Evolutionary conservation across 2,888 invertebrate genomes (phyloP).

Genomic region (Fragum fragum): DNA sequence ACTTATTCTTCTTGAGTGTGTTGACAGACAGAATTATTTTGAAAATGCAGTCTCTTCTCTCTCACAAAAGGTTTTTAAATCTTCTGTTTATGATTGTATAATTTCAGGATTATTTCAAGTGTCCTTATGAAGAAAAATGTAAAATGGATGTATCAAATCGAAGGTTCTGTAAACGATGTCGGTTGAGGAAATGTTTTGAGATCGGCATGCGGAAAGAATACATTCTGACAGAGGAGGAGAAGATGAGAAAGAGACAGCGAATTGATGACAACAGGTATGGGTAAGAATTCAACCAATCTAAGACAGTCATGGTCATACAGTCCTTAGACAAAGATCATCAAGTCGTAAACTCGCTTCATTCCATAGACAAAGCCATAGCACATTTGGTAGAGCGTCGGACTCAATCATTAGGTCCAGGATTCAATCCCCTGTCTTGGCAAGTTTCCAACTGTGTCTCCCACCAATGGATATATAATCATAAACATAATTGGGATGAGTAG

Average conservation of each 20-base stretch:
- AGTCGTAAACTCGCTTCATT: no score
- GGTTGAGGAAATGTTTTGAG: slow-evolving; percentile 96
- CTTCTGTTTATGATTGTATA: slow-evolving; percentile 5
- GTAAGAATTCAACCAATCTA: slow-evolving; percentile 39
- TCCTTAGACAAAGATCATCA: not conserved
- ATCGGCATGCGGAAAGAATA: slow-evolving; percentile 99
- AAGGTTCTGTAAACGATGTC: slow-evolving; percentile 98
- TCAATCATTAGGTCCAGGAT: no score
- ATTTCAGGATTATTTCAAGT: slow-evolving; percentile 91
- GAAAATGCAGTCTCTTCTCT: no score
- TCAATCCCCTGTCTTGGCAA: no score
- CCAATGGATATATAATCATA: no score
- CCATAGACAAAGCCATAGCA: no score
- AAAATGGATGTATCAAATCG: slow-evolving; percentile 97
- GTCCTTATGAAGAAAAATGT: slow-evolving; percentile 97
- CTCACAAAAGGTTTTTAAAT: no score
- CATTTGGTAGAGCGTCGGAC: no score
- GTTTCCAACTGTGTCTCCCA: no score
- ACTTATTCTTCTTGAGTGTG: no score
- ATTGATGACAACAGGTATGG: slow-evolving; percentile 94
- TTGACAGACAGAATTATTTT: no score
- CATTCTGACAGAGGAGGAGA: slow-evolving; percentile 98
- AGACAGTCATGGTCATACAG: not conserved
- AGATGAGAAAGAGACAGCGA: slow-evolving; percentile 92
- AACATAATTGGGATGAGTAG: no score